phyloP scores from a whole-genome alignment of 2,797 vertebrate species.

The Todus mexicanus region DNA sequence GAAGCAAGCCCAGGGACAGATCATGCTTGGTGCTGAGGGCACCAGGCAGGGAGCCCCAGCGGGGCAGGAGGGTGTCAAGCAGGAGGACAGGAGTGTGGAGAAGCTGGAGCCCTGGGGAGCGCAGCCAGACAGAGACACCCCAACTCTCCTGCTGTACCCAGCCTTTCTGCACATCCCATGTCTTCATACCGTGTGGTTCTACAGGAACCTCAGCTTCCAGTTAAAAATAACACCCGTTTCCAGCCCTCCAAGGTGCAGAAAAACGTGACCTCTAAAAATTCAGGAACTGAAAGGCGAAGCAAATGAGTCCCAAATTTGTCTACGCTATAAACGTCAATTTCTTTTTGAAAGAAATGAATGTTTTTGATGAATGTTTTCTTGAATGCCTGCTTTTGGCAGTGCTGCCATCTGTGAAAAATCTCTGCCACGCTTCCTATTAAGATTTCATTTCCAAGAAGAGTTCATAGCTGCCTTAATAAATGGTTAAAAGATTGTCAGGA shows the following conservation, averaged over 20 bases:
- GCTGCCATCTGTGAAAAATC: slow-evolving; percentile 66
- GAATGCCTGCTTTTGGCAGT: slow-evolving; percentile 60
- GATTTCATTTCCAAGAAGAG: slow-evolving; percentile 39
- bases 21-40: not conserved
- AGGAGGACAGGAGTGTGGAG: not conserved
- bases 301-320: slow-evolving; percentile 62
- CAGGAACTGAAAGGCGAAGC: slow-evolving; percentile 46
- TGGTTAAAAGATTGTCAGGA: slow-evolving; percentile 42
- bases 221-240: slow-evolving; percentile 40
- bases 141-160: not conserved
- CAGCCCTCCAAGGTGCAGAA: slow-evolving; percentile 9
- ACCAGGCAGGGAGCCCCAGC: not conserved
- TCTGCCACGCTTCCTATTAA: slow-evolving; percentile 33
- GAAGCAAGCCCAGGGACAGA: not conserved
- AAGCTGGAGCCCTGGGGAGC: not conserved
- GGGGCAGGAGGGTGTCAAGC: not conserved
- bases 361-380: slow-evolving; percentile 67
- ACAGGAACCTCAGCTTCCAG: not conserved
- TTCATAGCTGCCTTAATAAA: slow-evolving; percentile 26
- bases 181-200: not conserved
- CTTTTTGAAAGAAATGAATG: slow-evolving; percentile 65
- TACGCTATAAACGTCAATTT: slow-evolving; percentile 58
- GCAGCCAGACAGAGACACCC: accelerated
- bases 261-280: slow-evolving; percentile 45
- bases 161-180: not conserved